These are phyloP conservation scores for Thalassophryne amazonica DNA, from an alignment of 2,797 vertebrate genomes.

Conservation along the genomic window DNA sequence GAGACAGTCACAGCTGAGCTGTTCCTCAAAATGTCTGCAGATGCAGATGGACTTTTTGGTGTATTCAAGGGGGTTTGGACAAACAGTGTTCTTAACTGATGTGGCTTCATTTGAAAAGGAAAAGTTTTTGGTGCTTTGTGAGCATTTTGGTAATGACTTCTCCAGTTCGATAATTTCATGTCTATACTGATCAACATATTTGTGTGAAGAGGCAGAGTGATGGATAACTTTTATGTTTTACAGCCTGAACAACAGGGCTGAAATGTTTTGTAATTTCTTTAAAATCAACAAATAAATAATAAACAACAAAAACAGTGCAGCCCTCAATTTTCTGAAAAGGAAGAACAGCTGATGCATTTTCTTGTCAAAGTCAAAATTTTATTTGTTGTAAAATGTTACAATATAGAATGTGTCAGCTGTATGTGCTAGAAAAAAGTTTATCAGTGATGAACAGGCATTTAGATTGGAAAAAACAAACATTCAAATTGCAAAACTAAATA, in stretches of 20 bases:
- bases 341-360: conserved; percentile 9
- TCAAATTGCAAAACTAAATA: background rate
- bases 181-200: background rate
- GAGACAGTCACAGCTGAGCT: no score
- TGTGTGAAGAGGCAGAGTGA: background rate
- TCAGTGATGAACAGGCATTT: background rate
- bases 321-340: background rate
- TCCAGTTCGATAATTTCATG: no score
- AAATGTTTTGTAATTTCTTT: no score
- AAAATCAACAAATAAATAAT: no score
- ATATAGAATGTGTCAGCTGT: no score
- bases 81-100: no score
- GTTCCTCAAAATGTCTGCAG: no score
- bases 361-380: background rate
- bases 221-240: background rate
- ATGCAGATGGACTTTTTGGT: no score
- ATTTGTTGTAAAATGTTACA: background rate
- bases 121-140: no score
- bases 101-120: no score
- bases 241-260: background rate
- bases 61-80: no score
- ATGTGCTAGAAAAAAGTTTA: no score
- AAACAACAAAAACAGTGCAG: background rate
- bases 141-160: background rate
- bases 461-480: background rate